A percentile compares a stretch with the other conserved stretches of the same genome.
Conservation (phyloP, 2,888 invertebrate genomes). For the Poecilus cupreus region DNA sequence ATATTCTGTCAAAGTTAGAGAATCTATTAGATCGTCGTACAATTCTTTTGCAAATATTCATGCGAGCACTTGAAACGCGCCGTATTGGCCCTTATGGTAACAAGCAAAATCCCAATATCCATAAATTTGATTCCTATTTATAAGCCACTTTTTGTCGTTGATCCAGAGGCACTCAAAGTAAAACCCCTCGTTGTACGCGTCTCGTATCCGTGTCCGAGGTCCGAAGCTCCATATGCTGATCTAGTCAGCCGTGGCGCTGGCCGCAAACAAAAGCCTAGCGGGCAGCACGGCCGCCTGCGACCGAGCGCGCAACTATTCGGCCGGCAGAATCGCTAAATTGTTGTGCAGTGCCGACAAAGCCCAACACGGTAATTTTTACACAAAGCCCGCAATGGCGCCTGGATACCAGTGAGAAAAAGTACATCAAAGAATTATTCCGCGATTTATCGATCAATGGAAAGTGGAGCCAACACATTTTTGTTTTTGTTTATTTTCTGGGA, state of each 20-base stretch:
- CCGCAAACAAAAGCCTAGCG: constrained; percentile 4
- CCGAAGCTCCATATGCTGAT: neutral
- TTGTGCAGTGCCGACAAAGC: neutral
- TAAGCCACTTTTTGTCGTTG: neutral
- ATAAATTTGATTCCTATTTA: constrained; percentile 23
- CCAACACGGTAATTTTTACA: neutral
- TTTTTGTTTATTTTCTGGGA: neutral
- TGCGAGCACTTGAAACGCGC: neutral
- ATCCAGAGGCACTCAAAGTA: neutral
- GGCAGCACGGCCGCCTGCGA: neutral
- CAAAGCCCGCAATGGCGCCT: constrained; percentile 10
- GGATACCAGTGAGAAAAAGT: constrained; percentile 5
- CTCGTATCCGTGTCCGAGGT: too few relatives aligned
- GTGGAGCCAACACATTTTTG: neutral
- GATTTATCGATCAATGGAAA: neutral
- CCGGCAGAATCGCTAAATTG: constrained; percentile 24
- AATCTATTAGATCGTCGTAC: too few relatives aligned
- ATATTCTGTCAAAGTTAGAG: too few relatives aligned
- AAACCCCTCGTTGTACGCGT: neutral
- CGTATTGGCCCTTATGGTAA: neutral
- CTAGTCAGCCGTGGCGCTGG: neutral
- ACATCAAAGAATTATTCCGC: constrained; percentile 17
- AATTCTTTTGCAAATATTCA: neutral
- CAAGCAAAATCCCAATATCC: constrained; percentile 19
- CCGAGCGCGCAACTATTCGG: neutral